A percentile compares a stretch with the other conserved stretches of the same genome.
Conservation (phyloP, 2,113 vertebrate species). For the Oxygymnocypris stewartii region DNA sequence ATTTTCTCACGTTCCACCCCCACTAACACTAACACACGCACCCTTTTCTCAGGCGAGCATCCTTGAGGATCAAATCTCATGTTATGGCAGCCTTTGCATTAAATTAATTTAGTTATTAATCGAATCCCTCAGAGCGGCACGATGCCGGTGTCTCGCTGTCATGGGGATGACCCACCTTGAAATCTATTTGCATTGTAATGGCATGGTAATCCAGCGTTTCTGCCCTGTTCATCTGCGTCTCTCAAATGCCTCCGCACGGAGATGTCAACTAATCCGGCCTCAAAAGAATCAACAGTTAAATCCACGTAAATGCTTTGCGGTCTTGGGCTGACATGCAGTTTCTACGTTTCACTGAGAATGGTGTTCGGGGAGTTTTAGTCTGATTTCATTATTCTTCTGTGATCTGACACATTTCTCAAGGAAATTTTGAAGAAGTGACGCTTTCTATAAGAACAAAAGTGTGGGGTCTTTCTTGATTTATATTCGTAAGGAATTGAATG, state of each 20-base stretch:
- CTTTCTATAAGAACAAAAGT: background rate
- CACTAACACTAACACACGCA: background rate
- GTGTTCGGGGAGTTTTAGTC: background rate
- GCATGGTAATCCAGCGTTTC: conserved; percentile 33
- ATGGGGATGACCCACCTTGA: conserved; percentile 11
- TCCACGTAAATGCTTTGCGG: background rate
- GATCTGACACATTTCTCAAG: background rate
- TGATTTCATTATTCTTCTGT: background rate
- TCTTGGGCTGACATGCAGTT: background rate
- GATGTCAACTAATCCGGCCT: background rate
- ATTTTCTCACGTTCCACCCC: conserved; percentile 16
- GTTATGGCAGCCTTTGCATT: conserved; percentile 12
- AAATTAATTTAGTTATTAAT: conserved; percentile 50
- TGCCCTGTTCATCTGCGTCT: conserved; percentile 12
- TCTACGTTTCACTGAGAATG: background rate
- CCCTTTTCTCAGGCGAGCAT: background rate
- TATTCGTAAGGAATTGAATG: background rate
- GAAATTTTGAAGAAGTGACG: background rate
- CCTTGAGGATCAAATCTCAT: conserved; percentile 15
- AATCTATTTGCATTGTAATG: conserved; percentile 47
- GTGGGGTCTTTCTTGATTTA: background rate
- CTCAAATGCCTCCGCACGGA: background rate
- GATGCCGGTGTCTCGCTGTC: conserved; percentile 40
- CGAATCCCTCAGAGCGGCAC: conserved; percentile 19
- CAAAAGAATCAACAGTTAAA: background rate